These are phyloP conservation scores for Halcyon leucocephala DNA, from an alignment of 2,797 vertebrate species.

Conservation along the genomic window DNA sequence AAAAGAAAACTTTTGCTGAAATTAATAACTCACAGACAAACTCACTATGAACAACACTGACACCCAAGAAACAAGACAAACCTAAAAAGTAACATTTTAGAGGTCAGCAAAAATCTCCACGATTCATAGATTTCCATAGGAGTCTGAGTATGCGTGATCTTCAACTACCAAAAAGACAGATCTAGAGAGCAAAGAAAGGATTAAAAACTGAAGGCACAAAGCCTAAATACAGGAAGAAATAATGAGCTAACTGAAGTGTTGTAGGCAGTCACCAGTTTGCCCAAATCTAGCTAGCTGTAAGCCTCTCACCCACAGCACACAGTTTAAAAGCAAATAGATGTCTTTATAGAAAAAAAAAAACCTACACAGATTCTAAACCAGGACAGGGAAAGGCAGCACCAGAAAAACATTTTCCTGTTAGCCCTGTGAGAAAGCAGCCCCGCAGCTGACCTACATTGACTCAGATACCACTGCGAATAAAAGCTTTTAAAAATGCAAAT, in stretches of 20 bases:
- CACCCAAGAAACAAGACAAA: background rate
- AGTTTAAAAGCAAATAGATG: background rate
- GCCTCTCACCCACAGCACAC: background rate
- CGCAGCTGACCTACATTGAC: constrained; percentile 31
- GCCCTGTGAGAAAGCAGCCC: background rate
- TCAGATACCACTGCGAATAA: background rate
- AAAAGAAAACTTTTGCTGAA: background rate
- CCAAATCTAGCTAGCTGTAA: background rate
- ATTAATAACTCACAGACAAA: background rate
- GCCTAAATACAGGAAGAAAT: background rate
- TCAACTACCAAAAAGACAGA: background rate
- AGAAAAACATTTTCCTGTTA: background rate
- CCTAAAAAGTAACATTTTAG: background rate
- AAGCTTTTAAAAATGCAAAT: constrained; percentile 2
- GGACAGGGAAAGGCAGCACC: background rate
- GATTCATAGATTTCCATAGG: background rate
- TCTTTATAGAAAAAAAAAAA: background rate
- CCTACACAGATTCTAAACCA: background rate
- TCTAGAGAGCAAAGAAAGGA: background rate
- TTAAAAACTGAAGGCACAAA: background rate
- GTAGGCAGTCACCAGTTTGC: background rate
- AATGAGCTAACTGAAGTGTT: background rate
- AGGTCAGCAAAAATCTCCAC: background rate
- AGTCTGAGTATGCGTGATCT: background rate
- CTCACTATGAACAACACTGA: background rate